phyloP scores from a whole-genome alignment of 2,113 vertebrate species.

The Neolamprologus hecqui region DNA sequence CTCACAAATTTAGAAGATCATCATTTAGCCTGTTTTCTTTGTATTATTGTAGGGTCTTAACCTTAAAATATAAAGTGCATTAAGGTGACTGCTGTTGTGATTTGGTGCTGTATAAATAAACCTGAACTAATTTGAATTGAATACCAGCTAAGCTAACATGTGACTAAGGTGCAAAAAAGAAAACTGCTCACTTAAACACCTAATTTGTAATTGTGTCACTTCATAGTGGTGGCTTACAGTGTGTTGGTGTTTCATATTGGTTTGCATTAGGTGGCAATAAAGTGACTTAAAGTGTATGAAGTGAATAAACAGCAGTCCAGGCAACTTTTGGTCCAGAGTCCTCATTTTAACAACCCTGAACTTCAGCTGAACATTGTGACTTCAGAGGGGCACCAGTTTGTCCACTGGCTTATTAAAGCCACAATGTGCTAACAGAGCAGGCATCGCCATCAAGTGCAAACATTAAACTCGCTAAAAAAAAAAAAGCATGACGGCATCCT shows the following conservation, averaged over 20 bases:
- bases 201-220: background rate
- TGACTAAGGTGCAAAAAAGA: background rate
- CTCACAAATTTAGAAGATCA: background rate
- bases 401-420: background rate
- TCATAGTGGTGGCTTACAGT: background rate
- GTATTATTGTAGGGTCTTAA: background rate
- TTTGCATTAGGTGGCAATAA: background rate
- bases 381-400: background rate
- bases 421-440: background rate
- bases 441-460: background rate
- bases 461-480: background rate
- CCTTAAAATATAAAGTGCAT: background rate
- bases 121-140: background rate
- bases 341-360: background rate
- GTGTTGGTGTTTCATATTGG: background rate
- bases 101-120: background rate
- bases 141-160: background rate
- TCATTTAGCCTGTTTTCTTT: background rate
- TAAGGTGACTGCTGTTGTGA: accelerated
- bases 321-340: background rate
- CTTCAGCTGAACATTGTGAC: background rate
- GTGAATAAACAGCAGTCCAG: background rate
- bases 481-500: background rate
- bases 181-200: background rate
- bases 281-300: background rate